Percentiles rank a stretch among this genome's conserved stretches.
Evolutionary conservation across 2,888 invertebrate genomes (phyloP).

Genomic region (Drosophila birchii): DNA sequence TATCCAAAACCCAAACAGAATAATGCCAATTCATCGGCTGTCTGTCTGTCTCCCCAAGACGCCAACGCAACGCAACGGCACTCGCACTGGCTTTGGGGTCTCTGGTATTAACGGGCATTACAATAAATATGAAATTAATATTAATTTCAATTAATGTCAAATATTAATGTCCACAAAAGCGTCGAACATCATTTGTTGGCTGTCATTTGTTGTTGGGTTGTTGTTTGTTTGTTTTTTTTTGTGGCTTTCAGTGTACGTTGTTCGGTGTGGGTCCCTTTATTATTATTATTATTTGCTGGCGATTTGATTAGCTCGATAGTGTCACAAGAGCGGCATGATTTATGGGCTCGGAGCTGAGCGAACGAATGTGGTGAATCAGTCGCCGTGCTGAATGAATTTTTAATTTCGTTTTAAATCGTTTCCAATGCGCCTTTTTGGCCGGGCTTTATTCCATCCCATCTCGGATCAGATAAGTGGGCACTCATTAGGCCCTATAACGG

Average conservation of each 20-base stretch:
- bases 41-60: slow-evolving; percentile 36
- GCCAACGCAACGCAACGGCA: slow-evolving; percentile 37
- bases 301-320: slow-evolving; percentile 84
- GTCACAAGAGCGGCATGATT: slow-evolving; percentile 82
- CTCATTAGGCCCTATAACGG: slow-evolving; percentile 77
- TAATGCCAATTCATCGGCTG: slow-evolving; percentile 73
- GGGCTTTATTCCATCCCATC: slow-evolving; percentile 10
- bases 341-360: slow-evolving; percentile 61
- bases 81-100: slow-evolving; percentile 29
- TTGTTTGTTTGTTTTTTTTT: too few species aligned
- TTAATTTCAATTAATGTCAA: slow-evolving; percentile 84
- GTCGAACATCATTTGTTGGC: slow-evolving; percentile 82
- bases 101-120: slow-evolving; percentile 68
- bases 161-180: slow-evolving; percentile 82
- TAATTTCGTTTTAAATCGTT: slow-evolving; percentile 70
- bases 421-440: slow-evolving; percentile 42
- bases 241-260: slow-evolving; percentile 28
- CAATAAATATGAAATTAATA: slow-evolving; percentile 83
- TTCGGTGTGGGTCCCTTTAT: slow-evolving; percentile 39
- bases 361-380: slow-evolving; percentile 47
- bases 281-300: slow-evolving; percentile 55
- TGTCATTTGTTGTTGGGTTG: slow-evolving; percentile 59
- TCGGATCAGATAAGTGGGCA: slow-evolving; percentile 67
- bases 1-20: slow-evolving; percentile 13
- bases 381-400: slow-evolving; percentile 52